Evolutionary conservation across 2,888 invertebrate genomes (phyloP).

Genomic region (Mimachlamys varia): DNA sequence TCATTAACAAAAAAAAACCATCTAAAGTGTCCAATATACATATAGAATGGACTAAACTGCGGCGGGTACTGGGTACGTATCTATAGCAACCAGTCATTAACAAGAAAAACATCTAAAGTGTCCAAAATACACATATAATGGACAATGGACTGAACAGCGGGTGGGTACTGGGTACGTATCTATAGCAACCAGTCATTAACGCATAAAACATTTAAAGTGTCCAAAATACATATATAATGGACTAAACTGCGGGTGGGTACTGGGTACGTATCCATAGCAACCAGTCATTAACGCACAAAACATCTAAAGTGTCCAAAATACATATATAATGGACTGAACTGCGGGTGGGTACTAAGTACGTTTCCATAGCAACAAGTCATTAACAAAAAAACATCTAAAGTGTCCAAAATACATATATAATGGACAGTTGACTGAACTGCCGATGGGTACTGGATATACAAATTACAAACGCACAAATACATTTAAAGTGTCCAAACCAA

Average conservation of each 20-base stretch:
- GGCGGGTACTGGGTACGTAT: slow-evolving; percentile 59
- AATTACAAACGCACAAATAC: too few relatives aligned
- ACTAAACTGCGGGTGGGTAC: slow-evolving; percentile 58
- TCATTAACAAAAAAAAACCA: slow-evolving; percentile 46
- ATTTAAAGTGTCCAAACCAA: too few relatives aligned
- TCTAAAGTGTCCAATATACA: too few relatives aligned
- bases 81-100: neutral
- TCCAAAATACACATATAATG: too few relatives aligned
- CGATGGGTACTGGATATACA: too few relatives aligned
- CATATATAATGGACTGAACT: slow-evolving; percentile 58
- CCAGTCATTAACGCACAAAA: too few relatives aligned
- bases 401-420: too few relatives aligned
- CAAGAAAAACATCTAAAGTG: too few relatives aligned
- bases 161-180: slow-evolving; percentile 57
- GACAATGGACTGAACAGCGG: slow-evolving; percentile 59
- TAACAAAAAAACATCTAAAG: neutral
- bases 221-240: too few relatives aligned
- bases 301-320: too few relatives aligned
- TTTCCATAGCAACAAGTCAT: neutral
- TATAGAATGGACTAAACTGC: slow-evolving; percentile 58
- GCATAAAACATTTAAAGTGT: too few relatives aligned
- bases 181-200: neutral
- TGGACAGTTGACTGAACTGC: too few relatives aligned
- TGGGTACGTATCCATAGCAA: slow-evolving; percentile 52
- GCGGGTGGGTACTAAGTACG: slow-evolving; percentile 60